A percentile compares a stretch with the other conserved stretches of the same genome.
Conservation (phyloP, 1,140 invertebrate genomes). For the Aphis gossypii region DNA sequence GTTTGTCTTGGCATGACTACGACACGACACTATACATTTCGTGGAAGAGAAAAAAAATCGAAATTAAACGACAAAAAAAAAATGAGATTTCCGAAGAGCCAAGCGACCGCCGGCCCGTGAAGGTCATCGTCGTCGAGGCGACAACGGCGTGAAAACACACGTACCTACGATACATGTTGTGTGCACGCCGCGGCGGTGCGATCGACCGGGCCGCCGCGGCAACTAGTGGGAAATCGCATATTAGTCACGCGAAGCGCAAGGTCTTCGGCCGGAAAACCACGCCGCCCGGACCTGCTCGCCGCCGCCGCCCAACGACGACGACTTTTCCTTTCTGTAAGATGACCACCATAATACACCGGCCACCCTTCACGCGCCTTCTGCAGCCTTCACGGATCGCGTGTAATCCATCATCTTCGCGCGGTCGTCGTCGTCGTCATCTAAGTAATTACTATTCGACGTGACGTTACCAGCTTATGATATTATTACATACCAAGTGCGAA, state of each 20-base stretch:
- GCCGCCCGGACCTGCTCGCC: neutral
- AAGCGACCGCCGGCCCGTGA: neutral
- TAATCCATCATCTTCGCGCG: neutral
- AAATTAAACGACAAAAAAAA: neutral
- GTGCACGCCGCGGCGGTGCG: neutral
- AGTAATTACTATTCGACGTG: neutral
- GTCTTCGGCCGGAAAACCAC: constrained; percentile 51
- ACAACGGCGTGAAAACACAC: constrained; percentile 25
- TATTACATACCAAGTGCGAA: neutral
- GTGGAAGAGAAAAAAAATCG: neutral
- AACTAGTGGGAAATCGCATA: constrained; percentile 54
- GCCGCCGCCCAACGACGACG: neutral
- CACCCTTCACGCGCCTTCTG: neutral
- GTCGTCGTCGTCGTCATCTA: neutral
- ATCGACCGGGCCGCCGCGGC: constrained; percentile 45
- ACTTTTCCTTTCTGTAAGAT: constrained; percentile 52
- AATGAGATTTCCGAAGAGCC: constrained; percentile 24
- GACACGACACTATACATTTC: neutral
- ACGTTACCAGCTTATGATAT: neutral
- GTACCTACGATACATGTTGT: neutral
- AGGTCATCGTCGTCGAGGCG: constrained; percentile 9
- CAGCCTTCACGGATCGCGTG: constrained; percentile 27
- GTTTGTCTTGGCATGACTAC: neutral
- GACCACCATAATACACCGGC: neutral
- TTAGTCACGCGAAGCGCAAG: constrained; percentile 58